phyloP scores from a whole-genome alignment of 1,140 invertebrate genomes.

The Neodiprion lecontei region DNA sequence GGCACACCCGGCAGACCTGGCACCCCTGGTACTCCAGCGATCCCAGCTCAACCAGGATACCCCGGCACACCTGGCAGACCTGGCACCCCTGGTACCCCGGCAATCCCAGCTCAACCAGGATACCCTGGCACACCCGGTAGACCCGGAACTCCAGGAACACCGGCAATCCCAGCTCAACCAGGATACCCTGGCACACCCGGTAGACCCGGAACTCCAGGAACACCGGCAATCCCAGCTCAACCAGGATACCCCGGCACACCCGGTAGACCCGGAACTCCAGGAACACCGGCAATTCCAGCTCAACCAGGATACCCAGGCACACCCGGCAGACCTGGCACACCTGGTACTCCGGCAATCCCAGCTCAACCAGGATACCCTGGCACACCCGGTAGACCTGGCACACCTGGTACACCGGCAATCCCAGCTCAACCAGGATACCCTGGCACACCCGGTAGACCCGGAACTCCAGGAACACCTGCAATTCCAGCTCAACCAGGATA shows the following conservation, averaged over 20 bases:
- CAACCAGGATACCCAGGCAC: too few species aligned
- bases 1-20: too few species aligned
- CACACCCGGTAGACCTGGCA: too few species aligned
- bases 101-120: background rate
- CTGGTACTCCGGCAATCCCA: too few species aligned
- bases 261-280: too few species aligned
- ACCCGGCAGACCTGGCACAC: too few species aligned
- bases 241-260: too few species aligned
- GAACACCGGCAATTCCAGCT: too few species aligned
- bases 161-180: background rate
- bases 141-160: conserved; percentile 39
- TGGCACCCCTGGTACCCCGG: conserved; percentile 50
- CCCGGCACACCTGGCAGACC: background rate
- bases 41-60: conserved; percentile 5
- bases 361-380: too few species aligned
- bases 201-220: too few species aligned
- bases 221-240: too few species aligned
- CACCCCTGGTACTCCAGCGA: accelerated
- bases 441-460: conserved; percentile 26
- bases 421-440: conserved; percentile 46
- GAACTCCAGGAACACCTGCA: conserved; percentile 49
- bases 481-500: conserved; percentile 30
- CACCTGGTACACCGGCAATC: conserved; percentile 38
- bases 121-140: background rate
- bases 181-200: too few species aligned